Evolutionary conservation across 2,797 vertebrate species (phyloP).

Genomic region (Triplophysa yarkandensis): DNA sequence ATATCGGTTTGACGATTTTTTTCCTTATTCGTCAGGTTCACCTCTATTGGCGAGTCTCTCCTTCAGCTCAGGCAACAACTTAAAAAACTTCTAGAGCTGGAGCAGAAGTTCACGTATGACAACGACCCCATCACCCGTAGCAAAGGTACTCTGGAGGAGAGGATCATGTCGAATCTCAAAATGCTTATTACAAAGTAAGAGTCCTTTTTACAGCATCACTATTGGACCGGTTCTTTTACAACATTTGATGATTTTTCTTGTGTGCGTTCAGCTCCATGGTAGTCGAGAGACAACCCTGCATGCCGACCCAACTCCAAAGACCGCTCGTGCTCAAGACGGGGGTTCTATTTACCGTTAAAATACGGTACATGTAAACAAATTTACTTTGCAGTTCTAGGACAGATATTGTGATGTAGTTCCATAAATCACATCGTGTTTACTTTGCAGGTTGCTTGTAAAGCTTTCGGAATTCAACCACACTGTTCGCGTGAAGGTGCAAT

Average conservation of each 20-base stretch:
- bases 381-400: neutral
- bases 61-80: conserved; percentile 94
- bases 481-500: conserved; percentile 89
- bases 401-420: neutral
- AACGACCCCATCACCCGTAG: conserved; percentile 88
- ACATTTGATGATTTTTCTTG: too few relatives aligned
- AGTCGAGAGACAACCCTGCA: conserved; percentile 94
- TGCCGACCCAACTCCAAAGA: conserved; percentile 95
- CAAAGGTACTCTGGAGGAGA: conserved; percentile 79
- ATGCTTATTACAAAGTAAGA: conserved; percentile 86
- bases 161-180: conserved; percentile 81
- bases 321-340: conserved; percentile 92
- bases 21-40: conserved; percentile 80
- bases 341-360: conserved; percentile 93
- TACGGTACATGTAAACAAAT: conserved; percentile 75
- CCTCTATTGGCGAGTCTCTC: conserved; percentile 85
- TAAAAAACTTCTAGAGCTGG: conserved; percentile 93
- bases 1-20: too few relatives aligned
- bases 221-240: too few relatives aligned
- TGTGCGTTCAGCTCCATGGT: conserved; percentile 83
- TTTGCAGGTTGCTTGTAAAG: conserved; percentile 87
- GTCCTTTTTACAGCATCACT: too few relatives aligned
- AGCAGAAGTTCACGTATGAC: conserved; percentile 89
- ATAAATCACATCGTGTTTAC: neutral
- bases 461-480: conserved; percentile 94